These are phyloP conservation scores for Adoxophyes honmai DNA, from an alignment of 1,140 invertebrate genomes.

Conservation along the genomic window DNA sequence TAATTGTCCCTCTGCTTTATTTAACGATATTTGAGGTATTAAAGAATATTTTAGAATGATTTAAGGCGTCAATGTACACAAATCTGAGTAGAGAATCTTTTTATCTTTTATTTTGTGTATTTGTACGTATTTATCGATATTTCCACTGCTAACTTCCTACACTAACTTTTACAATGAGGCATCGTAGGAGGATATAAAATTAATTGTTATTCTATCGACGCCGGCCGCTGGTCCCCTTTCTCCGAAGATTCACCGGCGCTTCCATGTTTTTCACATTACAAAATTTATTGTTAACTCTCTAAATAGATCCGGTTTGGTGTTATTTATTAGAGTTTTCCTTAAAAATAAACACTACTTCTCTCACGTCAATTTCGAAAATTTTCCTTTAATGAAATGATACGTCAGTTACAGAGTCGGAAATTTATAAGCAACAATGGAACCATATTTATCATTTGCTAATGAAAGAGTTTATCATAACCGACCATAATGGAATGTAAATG, in stretches of 20 bases:
- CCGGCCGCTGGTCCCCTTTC: conserved; percentile 37
- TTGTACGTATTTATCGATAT: background rate
- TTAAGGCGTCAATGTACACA: too few relatives aligned
- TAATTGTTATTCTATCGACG: conserved; percentile 38
- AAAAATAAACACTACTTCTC: too few relatives aligned
- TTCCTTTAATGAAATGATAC: too few relatives aligned
- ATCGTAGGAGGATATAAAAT: conserved; percentile 38
- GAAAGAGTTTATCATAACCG: conserved; percentile 14
- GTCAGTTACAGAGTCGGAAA: background rate
- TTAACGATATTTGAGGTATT: too few relatives aligned
- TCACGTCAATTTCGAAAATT: too few relatives aligned
- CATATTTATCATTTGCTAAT: conserved; percentile 5
- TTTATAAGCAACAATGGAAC: background rate
- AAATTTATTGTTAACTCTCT: background rate
- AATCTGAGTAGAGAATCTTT: too few relatives aligned
- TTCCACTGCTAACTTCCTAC: background rate
- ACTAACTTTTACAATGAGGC: conserved; percentile 16
- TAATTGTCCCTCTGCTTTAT: too few relatives aligned
- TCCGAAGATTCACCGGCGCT: conserved; percentile 29
- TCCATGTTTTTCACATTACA: conserved; percentile 21
- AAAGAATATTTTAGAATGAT: too few relatives aligned
- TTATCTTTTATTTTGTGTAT: background rate
- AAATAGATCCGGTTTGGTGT: background rate
- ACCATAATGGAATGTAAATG: conserved; percentile 12
- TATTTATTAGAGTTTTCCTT: too few relatives aligned